phyloP scores from a whole-genome alignment of 2,113 vertebrate genomes.

The Ursus arctos region DNA sequence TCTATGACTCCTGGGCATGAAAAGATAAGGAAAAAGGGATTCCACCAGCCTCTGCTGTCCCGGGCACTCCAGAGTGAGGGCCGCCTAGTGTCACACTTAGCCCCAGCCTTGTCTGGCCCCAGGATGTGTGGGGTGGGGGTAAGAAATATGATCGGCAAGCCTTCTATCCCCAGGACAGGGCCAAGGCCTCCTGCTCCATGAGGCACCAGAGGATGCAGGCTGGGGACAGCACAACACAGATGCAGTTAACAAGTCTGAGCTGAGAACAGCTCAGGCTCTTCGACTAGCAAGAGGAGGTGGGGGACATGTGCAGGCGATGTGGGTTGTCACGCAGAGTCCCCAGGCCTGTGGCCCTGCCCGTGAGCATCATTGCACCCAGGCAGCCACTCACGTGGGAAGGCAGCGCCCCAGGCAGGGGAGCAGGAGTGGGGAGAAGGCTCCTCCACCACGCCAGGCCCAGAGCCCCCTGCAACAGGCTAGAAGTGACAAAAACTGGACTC shows the following conservation, averaged over 20 bases:
- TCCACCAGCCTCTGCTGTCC: not conserved
- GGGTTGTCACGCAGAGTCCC: fast-evolving
- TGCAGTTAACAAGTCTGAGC: not conserved
- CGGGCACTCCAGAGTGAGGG: not conserved
- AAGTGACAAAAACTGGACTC: not conserved
- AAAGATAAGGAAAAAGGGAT: not conserved
- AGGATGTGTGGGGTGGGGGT: no score
- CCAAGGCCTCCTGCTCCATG: not conserved
- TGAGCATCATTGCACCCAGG: not conserved
- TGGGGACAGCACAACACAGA: not conserved
- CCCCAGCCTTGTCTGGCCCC: not conserved
- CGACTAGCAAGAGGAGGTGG: not conserved
- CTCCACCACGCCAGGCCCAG: not conserved
- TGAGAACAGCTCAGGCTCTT: not conserved
- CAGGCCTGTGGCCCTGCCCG: not conserved
- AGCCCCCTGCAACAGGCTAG: not conserved
- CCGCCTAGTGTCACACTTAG: not conserved
- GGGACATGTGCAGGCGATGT: fast-evolving
- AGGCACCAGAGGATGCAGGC: not conserved
- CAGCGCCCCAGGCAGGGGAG: fast-evolving
- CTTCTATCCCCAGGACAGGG: not conserved
- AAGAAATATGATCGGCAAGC: not conserved
- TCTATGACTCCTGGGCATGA: not conserved
- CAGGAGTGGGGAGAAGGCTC: fast-evolving
- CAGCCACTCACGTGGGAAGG: not conserved